Percentiles rank a stretch among this genome's conserved stretches.
These are phyloP conservation scores for Himalopsyche kuldschensis DNA, from an alignment of 2,888 invertebrate species.

Conservation along the genomic window DNA sequence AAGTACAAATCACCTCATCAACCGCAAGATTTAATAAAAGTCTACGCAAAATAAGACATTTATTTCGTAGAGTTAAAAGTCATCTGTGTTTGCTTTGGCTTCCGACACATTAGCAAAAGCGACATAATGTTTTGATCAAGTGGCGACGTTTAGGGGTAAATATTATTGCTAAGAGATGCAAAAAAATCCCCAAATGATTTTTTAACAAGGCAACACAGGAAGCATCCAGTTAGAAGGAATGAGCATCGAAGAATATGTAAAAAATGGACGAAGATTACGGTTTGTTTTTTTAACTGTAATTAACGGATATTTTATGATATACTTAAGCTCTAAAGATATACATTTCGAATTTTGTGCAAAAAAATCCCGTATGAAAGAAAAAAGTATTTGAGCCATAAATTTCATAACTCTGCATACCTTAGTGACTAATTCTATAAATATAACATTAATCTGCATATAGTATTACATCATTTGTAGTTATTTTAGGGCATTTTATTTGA, in stretches of 20 bases:
- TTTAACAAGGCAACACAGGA: constrained; percentile 34
- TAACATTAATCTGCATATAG: too few species aligned
- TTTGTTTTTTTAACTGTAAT: not conserved
- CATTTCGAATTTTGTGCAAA: not conserved
- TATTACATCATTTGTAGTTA: too few species aligned
- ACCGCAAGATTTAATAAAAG: not conserved
- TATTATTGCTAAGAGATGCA: constrained; percentile 2
- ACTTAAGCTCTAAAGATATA: not conserved
- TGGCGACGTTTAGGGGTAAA: constrained; percentile 14
- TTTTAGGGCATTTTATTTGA: too few species aligned
- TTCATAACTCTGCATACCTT: too few species aligned
- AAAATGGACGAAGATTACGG: not conserved
- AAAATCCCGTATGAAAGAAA: not conserved
- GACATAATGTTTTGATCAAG: constrained; percentile 7
- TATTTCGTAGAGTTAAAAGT: not conserved
- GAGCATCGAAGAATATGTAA: constrained; percentile 2
- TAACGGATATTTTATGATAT: not conserved
- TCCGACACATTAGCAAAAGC: constrained; percentile 6
- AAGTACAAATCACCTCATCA: not conserved
- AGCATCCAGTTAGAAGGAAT: constrained; percentile 31
- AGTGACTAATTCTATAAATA: too few species aligned
- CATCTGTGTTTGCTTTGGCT: not conserved
- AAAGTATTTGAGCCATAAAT: too few species aligned
- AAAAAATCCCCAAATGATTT: constrained; percentile 24
- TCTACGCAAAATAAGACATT: not conserved